Evolutionary conservation across 1,140 invertebrate species (phyloP).

Genomic region (Argopecten irradians): DNA sequence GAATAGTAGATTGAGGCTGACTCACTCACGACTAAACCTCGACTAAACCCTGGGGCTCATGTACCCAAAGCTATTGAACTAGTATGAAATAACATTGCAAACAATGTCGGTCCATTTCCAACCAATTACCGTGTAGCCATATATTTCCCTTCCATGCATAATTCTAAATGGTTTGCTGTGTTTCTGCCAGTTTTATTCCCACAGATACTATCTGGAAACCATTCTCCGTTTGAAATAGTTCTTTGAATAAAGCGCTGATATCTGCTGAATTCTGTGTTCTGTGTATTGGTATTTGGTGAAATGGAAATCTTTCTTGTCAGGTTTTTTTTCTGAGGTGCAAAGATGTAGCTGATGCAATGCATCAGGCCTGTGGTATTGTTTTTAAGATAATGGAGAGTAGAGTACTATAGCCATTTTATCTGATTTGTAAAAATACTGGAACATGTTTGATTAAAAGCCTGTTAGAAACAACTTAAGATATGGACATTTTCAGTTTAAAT

Average conservation of each 20-base stretch:
- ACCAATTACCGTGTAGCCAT: not conserved
- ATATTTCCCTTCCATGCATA: not conserved
- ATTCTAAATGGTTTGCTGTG: slow-evolving; percentile 3
- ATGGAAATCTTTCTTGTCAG: not conserved
- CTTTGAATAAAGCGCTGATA: not conserved
- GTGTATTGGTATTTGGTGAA: not conserved
- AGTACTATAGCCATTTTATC: not conserved
- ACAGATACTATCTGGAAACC: not conserved
- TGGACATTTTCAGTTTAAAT: not conserved
- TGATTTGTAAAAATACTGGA: not conserved
- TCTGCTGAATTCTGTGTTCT: not conserved
- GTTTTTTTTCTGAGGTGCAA: not conserved
- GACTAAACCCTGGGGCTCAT: not conserved
- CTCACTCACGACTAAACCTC: not conserved
- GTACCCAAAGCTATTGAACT: not conserved
- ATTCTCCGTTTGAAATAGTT: not conserved
- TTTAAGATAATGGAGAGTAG: not conserved
- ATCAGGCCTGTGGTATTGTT: not conserved
- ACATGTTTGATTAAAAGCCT: not conserved
- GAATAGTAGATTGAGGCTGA: not conserved
- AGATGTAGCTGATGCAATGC: not conserved
- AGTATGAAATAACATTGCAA: not conserved
- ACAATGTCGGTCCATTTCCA: not conserved
- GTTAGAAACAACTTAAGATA: not conserved
- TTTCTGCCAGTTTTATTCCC: not conserved